Conservation (phyloP, 1,140 invertebrate genomes). For the Drosophila seguyi region DNA sequence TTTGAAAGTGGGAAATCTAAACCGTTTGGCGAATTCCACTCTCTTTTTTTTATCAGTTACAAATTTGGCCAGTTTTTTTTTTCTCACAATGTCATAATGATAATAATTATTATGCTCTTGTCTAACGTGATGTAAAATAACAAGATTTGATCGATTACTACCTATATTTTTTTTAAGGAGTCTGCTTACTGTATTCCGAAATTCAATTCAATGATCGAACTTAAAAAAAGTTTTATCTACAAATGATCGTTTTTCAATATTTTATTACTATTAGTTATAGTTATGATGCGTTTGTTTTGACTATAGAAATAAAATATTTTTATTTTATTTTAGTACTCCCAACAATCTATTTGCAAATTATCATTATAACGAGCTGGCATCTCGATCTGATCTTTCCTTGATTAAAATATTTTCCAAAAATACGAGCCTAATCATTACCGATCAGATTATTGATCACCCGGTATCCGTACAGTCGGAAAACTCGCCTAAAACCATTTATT, state of each 20-base stretch:
- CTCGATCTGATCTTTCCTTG: constrained; percentile 6
- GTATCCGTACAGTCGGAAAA: constrained; percentile 33
- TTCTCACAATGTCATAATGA: neutral
- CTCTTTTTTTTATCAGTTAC: neutral
- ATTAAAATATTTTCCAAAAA: constrained; percentile 4
- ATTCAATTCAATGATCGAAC: neutral
- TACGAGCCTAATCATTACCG: constrained; percentile 1
- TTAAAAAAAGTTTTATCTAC: neutral
- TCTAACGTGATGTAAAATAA: neutral
- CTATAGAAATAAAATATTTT: neutral
- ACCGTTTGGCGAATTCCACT: neutral
- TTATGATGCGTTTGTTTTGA: neutral
- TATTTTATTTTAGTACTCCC: no score
- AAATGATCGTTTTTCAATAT: neutral
- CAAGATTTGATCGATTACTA: neutral
- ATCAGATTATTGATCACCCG: constrained; percentile 29
- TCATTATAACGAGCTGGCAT: neutral
- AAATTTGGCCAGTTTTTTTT: neutral
- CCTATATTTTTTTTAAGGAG: neutral
- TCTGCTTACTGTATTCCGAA: neutral
- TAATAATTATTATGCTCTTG: neutral
- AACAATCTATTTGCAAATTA: neutral
- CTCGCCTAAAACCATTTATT: constrained; percentile 19
- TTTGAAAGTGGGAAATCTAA: neutral
- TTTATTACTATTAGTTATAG: neutral